Evolutionary conservation across 2,113 vertebrate genomes (phyloP).

Genomic region (Ibidorhyncha struthersii): DNA sequence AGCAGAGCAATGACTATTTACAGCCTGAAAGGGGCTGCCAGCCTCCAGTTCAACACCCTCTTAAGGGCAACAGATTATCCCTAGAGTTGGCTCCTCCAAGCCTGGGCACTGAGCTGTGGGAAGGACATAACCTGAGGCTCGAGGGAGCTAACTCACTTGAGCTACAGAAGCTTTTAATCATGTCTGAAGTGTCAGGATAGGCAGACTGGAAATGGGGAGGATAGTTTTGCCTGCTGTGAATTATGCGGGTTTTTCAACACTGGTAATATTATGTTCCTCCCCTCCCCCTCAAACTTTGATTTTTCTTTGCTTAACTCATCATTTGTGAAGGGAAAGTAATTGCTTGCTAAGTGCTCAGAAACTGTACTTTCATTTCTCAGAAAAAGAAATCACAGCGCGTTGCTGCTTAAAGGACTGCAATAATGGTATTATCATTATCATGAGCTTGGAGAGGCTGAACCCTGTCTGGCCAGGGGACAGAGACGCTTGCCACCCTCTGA

Average conservation of each 20-base stretch:
- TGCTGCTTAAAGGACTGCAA: background rate
- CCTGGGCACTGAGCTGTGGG: background rate
- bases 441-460: background rate
- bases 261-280: background rate
- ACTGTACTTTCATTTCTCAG: background rate
- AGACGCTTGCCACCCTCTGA: background rate
- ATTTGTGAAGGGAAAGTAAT: background rate
- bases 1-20: constrained; percentile 37
- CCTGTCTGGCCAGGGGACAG: background rate
- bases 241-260: background rate
- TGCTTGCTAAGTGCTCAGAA: background rate
- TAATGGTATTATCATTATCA: background rate
- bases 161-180: background rate
- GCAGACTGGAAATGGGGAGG: background rate
- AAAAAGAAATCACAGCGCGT: background rate
- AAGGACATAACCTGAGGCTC: background rate
- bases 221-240: background rate
- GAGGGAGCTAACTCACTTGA: background rate
- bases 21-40: constrained; percentile 2
- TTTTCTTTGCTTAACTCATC: background rate
- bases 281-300: background rate
- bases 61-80: constrained; percentile 41
- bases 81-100: background rate
- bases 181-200: background rate
- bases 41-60: background rate